Conservation (phyloP, 2,113 vertebrate species). For the Gymnogyps californianus region DNA sequence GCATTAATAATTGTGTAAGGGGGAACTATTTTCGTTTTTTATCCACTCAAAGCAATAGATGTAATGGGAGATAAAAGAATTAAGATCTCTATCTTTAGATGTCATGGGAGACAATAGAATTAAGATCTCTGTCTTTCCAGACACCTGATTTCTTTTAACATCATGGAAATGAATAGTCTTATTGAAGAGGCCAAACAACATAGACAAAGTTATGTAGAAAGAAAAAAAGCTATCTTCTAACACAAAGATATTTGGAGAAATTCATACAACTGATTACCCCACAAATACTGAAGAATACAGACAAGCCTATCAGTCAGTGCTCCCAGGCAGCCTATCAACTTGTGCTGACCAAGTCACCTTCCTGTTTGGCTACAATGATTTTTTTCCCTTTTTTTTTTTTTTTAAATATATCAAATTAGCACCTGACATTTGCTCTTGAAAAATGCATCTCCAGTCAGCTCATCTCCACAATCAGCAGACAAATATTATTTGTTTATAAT, state of each 20-base stretch:
- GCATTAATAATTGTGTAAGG: neutral
- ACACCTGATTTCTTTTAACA: neutral
- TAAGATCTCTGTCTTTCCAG: neutral
- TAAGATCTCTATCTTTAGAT: neutral
- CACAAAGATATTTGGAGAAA: neutral
- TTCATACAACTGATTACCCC: neutral
- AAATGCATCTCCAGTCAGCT: neutral
- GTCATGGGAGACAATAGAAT: neutral
- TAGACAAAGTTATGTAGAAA: neutral
- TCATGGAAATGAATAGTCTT: neutral
- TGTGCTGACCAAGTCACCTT: neutral
- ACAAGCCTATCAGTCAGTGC: neutral
- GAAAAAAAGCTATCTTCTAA: neutral
- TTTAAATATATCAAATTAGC: neutral
- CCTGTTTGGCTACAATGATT: neutral
- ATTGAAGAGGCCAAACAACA: neutral
- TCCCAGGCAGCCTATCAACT: neutral
- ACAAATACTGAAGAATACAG: neutral
- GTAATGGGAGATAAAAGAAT: neutral
- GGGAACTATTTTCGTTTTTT: neutral
- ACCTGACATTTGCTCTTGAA: neutral
- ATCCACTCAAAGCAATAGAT: neutral
- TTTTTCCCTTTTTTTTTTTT: too few relatives aligned
- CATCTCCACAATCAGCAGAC: neutral
- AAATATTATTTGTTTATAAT: neutral